Evolutionary conservation across 2,797 vertebrate species (phyloP), one percentile per base, ranked within the genome.

Genomic region (Choloepus didactylus): DNA sequence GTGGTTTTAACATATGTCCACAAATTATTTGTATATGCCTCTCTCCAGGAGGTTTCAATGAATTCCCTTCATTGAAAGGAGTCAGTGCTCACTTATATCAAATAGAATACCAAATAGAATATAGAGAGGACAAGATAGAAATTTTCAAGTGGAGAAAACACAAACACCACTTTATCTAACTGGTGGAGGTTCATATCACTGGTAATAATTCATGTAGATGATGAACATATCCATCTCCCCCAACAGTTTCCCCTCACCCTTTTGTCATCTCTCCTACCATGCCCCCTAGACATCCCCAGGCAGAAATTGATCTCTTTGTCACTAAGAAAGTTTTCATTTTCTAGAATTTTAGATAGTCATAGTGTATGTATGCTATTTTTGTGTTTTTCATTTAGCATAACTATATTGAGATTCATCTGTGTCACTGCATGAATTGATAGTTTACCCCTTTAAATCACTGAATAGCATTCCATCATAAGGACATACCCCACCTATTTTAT

Each of bases 391-490:
- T 8, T 23, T 27, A 38, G 59, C 69, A 38, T 15, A 38, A 4
- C 46, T 11, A n/a, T 56, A 8, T 41, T 69, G 51, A 69, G 29
- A 76, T 60, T 60, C 14, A 11, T 10, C 18, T 25, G 0, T 41
- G 14, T 23, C 35, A 3, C 27, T 29, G 1, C 1, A 0, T 10
- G 11, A 11, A 51, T 76, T 15, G 12, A 12, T 25, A 59, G 27
- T 1, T 41, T 27, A 6, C 29, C 73, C 44, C 1, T n/a, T 64
- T 87, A 51, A 19, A 2, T n/a, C 46, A 23, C 15, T 46, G 15
- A 56, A 23, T 44, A 15, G 16, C 38, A 90, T 23, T 69, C 19
- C 67, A 21, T 49, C 59, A 18, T 7, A 51, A 0, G 25, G 66
- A 72, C 1, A 44, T 27, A 76, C 2, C 3, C 29, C 18, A 60